Percentiles rank a stretch among this genome's conserved stretches.
Conservation (phyloP, 2,797 vertebrate genomes). For the Oreonectes daqikongensis region DNA sequence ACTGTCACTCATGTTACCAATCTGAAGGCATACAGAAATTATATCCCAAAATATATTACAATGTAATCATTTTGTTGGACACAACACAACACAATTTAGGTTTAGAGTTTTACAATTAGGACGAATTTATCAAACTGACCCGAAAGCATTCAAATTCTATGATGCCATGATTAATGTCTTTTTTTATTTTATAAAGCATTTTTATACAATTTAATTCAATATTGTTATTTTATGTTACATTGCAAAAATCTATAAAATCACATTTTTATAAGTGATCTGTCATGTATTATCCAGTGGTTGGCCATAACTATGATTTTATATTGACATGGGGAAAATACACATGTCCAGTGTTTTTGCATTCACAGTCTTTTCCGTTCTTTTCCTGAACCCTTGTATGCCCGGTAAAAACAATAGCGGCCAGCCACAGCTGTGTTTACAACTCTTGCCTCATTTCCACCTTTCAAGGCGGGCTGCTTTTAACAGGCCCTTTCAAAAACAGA, state of each 20-base stretch:
- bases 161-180: neutral
- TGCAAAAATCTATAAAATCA: no score
- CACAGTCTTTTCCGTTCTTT: conserved; percentile 33
- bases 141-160: neutral
- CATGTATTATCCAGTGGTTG: neutral
- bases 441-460: conserved; percentile 43
- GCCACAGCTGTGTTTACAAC: conserved; percentile 60
- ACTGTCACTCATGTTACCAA: neutral
- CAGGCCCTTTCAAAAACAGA: conserved; percentile 40
- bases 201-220: no score
- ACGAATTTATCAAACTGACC: neutral
- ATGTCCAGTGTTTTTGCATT: neutral
- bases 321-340: neutral
- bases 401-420: conserved; percentile 51
- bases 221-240: neutral
- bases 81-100: neutral
- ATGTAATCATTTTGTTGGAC: no score
- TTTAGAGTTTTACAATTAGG: neutral
- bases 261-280: no score
- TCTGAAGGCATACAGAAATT: neutral
- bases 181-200: neutral
- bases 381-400: conserved; percentile 13
- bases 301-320: neutral
- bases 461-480: conserved; percentile 38
- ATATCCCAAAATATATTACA: neutral